These are phyloP conservation scores for Pristionchus japonicus DNA, from an alignment of 2,888 invertebrate species.

Conservation along the genomic window DNA sequence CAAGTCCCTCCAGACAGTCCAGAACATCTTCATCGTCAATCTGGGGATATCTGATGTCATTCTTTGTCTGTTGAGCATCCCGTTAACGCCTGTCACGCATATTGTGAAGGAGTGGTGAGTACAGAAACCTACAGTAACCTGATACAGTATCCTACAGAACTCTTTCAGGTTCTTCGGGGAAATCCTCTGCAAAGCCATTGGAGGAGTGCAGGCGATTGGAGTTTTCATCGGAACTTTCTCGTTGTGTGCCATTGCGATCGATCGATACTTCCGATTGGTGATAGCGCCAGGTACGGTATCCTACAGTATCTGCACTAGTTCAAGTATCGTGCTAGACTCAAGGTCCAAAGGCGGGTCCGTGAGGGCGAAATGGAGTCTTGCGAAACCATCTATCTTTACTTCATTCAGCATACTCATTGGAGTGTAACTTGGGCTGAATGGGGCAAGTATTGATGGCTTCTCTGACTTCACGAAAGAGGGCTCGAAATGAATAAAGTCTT, in stretches of 20 bases:
- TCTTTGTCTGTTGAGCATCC: conserved; percentile 91
- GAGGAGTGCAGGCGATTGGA: conserved; percentile 92
- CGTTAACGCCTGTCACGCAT: conserved; percentile 94
- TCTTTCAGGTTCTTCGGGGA: conserved; percentile 85
- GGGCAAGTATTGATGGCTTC: neutral
- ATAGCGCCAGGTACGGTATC: conserved; percentile 54
- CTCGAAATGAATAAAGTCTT: neutral
- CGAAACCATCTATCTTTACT: neutral
- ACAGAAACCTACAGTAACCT: neutral
- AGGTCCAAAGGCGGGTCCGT: too few relatives aligned
- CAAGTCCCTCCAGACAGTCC: conserved; percentile 64
- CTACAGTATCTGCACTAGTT: neutral
- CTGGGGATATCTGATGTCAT: conserved; percentile 83
- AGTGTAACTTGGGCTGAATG: neutral
- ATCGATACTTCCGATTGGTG: conserved; percentile 82
- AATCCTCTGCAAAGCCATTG: conserved; percentile 89
- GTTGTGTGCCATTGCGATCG: conserved; percentile 94
- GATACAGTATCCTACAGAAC: neutral
- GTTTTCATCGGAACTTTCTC: conserved; percentile 97
- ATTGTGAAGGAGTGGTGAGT: conserved; percentile 86
- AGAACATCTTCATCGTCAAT: conserved; percentile 94
- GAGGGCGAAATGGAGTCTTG: neutral
- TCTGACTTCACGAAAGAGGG: neutral
- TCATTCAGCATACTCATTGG: neutral
- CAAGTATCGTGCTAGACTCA: too few relatives aligned